phyloP scores from a whole-genome alignment of 2,797 vertebrate genomes.

The Pelodytes ibericus region DNA sequence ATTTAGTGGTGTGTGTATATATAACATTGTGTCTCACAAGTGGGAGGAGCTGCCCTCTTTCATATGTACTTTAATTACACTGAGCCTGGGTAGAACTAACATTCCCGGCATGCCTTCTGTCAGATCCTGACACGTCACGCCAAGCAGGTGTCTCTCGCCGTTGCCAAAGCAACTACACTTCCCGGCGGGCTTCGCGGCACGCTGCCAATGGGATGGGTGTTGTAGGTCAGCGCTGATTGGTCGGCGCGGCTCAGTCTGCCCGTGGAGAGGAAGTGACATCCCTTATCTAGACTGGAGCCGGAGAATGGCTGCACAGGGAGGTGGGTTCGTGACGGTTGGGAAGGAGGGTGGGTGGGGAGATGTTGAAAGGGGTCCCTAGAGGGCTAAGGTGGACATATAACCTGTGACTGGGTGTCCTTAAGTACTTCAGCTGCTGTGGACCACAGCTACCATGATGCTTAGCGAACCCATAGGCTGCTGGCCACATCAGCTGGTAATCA shows the following conservation, averaged over 20 bases:
- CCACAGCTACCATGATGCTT: no score
- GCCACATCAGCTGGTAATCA: no score
- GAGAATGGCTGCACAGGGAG: constrained; percentile 79
- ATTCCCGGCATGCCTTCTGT: constrained; percentile 31
- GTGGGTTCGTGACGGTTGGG: constrained; percentile 62
- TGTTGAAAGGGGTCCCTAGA: no score
- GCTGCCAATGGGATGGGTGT: constrained; percentile 52
- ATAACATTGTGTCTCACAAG: not conserved
- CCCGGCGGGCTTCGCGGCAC: not conserved
- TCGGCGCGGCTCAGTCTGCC: constrained; percentile 57
- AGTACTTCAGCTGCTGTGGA: no score
- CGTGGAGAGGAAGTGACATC: constrained; percentile 45
- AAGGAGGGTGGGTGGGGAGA: not conserved
- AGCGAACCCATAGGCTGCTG: no score
- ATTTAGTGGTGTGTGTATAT: not conserved
- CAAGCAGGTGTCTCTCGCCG: no score
- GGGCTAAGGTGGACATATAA: not conserved
- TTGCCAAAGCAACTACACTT: constrained; percentile 65
- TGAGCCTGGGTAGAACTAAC: not conserved
- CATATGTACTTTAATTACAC: no score
- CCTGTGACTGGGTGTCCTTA: no score
- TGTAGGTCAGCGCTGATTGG: constrained; percentile 58
- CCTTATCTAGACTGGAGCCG: constrained; percentile 62
- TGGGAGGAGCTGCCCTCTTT: no score
- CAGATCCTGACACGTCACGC: not conserved